Evolutionary conservation across 2,113 vertebrate genomes (phyloP).

Genomic region (Myotis brandtii): DNA sequence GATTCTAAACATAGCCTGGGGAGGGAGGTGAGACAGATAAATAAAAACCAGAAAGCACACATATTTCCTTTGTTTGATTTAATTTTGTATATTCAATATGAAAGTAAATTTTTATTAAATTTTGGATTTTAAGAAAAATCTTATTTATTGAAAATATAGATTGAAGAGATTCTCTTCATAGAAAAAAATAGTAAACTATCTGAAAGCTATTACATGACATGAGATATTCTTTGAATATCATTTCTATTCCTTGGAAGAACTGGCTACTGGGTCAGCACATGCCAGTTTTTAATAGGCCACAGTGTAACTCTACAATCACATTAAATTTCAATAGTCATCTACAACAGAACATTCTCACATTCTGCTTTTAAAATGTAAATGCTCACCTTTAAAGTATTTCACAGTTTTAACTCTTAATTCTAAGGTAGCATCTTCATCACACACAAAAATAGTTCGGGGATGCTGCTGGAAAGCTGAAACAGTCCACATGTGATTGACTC

Average conservation of each 20-base stretch:
- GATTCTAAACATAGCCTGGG: not conserved
- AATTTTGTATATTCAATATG: not conserved
- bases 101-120: conserved; percentile 51
- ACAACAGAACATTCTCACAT: not conserved
- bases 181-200: not conserved
- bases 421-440: conserved; percentile 92
- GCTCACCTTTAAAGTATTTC: conserved; percentile 93
- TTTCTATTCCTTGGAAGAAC: conserved; percentile 29
- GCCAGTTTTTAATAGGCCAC: not conserved
- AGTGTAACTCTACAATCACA: not conserved
- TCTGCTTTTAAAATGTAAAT: conserved; percentile 36
- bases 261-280: not conserved
- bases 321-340: not conserved
- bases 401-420: conserved; percentile 92
- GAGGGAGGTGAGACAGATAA: not conserved
- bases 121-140: conserved; percentile 49
- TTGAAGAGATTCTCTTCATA: not conserved
- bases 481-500: conserved; percentile 93
- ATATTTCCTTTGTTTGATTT: not conserved
- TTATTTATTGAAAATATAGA: conserved; percentile 29
- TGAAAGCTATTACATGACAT: conserved; percentile 3
- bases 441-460: conserved; percentile 90
- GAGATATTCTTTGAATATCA: not conserved
- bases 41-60: not conserved
- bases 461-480: conserved; percentile 93